A percentile compares a stretch with the other conserved stretches of the same genome.
These are phyloP conservation scores for Podargus strigoides DNA, from an alignment of 2,797 vertebrate species.

Conservation along the genomic window DNA sequence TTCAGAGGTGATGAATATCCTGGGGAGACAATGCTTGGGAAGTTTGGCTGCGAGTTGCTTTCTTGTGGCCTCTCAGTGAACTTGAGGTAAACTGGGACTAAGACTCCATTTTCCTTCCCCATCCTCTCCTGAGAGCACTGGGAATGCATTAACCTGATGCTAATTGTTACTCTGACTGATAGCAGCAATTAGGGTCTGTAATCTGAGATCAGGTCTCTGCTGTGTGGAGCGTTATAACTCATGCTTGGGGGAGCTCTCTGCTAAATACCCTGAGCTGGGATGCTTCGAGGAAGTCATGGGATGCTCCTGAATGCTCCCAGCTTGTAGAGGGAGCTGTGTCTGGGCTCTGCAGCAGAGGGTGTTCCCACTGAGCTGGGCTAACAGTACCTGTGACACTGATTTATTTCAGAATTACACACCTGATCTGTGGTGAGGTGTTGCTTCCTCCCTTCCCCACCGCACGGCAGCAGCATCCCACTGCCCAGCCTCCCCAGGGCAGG, in stretches of 20 bases:
- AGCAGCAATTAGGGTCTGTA: not conserved
- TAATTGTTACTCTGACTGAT: conserved; percentile 12
- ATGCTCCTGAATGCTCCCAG: not conserved
- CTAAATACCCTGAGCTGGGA: not conserved
- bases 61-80: not conserved
- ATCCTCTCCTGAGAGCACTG: not conserved
- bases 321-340: not conserved
- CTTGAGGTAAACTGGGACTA: not conserved
- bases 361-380: not conserved
- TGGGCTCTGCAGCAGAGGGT: not conserved
- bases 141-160: not conserved
- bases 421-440: not conserved
- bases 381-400: not conserved
- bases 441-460: rapidly evolving
- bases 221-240: not conserved
- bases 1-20: not conserved
- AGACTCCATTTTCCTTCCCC: not conserved
- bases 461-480: rapidly evolving
- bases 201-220: not conserved
- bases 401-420: not conserved
- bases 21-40: not conserved
- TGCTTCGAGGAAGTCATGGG: not conserved
- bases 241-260: not conserved
- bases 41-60: not conserved
- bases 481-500: not conserved